Percentiles rank a stretch among this genome's conserved stretches.
phyloP scores from a whole-genome alignment of 2,797 vertebrate genomes.

The Taenioides sp. region DNA sequence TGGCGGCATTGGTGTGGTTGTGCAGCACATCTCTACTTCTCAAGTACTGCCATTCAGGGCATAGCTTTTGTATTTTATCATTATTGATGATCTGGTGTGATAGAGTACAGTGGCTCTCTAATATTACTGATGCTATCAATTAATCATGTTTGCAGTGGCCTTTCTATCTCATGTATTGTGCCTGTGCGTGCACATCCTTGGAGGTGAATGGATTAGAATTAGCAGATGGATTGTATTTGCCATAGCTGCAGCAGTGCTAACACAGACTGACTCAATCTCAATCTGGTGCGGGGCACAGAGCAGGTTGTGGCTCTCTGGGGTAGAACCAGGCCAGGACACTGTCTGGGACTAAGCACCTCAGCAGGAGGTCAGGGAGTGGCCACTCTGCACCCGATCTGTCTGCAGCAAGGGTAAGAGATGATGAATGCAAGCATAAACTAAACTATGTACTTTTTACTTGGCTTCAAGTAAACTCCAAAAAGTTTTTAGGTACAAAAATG shows the following conservation, averaged over 20 bases:
- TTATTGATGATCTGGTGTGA: slow-evolving; percentile 62
- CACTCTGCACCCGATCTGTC: slow-evolving; percentile 39
- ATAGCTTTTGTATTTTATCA: slow-evolving; percentile 53
- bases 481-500: slow-evolving; percentile 14
- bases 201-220: slow-evolving; percentile 64
- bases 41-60: slow-evolving; percentile 31
- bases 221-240: slow-evolving; percentile 75
- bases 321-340: slow-evolving; percentile 68
- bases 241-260: slow-evolving; percentile 64
- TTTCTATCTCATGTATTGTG: slow-evolving; percentile 35
- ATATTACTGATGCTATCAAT: slow-evolving; percentile 65
- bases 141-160: slow-evolving; percentile 61
- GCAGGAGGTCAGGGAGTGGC: slow-evolving; percentile 49
- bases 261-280: slow-evolving; percentile 69
- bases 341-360: slow-evolving; percentile 58
- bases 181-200: slow-evolving; percentile 38
- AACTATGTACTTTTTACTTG: slow-evolving; percentile 13
- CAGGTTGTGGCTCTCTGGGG: slow-evolving; percentile 67
- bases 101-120: slow-evolving; percentile 53
- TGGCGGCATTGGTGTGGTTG: not conserved
- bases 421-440: slow-evolving; percentile 26
- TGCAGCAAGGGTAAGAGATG: slow-evolving; percentile 23
- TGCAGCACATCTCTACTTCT: slow-evolving; percentile 13
- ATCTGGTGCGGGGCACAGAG: slow-evolving; percentile 63
- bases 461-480: slow-evolving; percentile 1